These are phyloP conservation scores for Sweltsa coloradensis DNA, from an alignment of 1,140 invertebrate genomes.

Conservation along the genomic window DNA sequence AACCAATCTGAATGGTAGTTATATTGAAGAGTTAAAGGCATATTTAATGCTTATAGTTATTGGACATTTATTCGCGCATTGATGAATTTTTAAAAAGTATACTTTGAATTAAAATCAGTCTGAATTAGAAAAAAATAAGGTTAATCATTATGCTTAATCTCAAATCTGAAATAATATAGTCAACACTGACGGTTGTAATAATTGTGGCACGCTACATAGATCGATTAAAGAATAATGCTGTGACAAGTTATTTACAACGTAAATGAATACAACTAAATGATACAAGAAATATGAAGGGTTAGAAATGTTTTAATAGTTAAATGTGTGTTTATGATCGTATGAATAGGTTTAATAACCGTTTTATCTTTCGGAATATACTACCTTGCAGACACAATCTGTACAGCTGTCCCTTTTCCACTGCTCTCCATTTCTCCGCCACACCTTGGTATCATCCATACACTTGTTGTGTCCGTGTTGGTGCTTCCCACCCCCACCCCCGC, in stretches of 20 bases:
- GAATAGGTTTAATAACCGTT: too few species aligned
- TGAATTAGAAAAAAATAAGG: too few species aligned
- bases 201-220: neutral
- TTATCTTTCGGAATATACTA: slow-evolving; percentile 16
- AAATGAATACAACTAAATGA: slow-evolving; percentile 10
- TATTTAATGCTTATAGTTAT: too few species aligned
- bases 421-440: slow-evolving; percentile 31
- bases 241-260: neutral
- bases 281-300: slow-evolving; percentile 3
- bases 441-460: slow-evolving; percentile 32
- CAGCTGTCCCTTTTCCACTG: slow-evolving; percentile 38
- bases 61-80: too few species aligned
- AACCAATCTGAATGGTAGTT: too few species aligned
- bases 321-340: too few species aligned
- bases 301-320: neutral
- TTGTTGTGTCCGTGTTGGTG: slow-evolving; percentile 18
- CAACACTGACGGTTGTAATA: too few species aligned
- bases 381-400: slow-evolving; percentile 37
- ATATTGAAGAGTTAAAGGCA: too few species aligned
- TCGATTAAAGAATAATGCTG: neutral
- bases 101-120: too few species aligned
- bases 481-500: slow-evolving; percentile 5
- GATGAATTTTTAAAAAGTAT: too few species aligned
- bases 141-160: too few species aligned
- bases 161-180: too few species aligned